Evolutionary conservation across 2,888 invertebrate species (phyloP), one percentile per base, ranked within the genome.

Genomic region (Caenorhabditis panamensis): DNA sequence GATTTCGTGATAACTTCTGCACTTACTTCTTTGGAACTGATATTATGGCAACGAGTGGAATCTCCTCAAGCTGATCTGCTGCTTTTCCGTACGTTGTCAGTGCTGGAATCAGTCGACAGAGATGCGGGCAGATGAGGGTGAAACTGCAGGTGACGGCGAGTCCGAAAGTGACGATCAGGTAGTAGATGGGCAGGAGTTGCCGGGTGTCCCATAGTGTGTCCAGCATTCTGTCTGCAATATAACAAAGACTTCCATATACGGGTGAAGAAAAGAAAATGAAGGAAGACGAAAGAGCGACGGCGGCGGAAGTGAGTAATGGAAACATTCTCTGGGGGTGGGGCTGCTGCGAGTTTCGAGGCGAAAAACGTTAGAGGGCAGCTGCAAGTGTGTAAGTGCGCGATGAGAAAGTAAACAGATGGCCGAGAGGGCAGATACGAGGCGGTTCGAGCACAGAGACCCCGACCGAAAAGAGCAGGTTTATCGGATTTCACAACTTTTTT

Each of bases 61-160:
- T 47, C n/a, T 73, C 71, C n/a, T 85, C 82, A 9, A 63, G 20
- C 41, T 84, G 72, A 51, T 77, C 77, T 5, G 82, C 72, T 13
- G 82, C 63, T 68, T 85, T 85, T 36, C 87, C 87, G 63, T 87
- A 87, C 5, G 85, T 83, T n/a, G 85, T 85, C 28, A 85, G 66
- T 16, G 84, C 85, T 22, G 83, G 82, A 37, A 85, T 79, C 4
- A 78, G 47, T 20, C 56, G 20, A 28, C 72, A 83, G 4, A 76
- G 31, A 24, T 61, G 54, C 9, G 84, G 85, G 8, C 66, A 44
- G 49, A 73, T 77, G 13, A 86, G 81, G 1, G 85, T 85, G 28
- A 85, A 47, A 31, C 77, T 37, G 59, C 85, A 85, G 16, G 83
- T 66, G 16, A 84, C 22, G 9, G 84, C 58, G 22, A 87, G 61